Evolutionary conservation across 2,888 invertebrate species (phyloP), one percentile per base, ranked within the genome.

Genomic region (Coleophora deauratella): DNA sequence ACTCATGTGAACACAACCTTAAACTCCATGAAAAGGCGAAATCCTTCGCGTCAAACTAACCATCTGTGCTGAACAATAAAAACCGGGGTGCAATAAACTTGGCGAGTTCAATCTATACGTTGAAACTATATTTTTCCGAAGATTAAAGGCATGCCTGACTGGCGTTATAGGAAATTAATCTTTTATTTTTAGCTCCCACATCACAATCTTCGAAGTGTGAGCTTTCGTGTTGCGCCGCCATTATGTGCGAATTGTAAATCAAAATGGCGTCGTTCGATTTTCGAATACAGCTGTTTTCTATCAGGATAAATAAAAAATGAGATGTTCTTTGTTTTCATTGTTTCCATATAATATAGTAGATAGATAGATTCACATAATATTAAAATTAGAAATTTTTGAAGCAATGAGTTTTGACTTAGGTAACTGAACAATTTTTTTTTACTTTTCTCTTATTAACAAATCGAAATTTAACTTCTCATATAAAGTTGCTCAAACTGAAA

Each of bases 171-270:
- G 69, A 73, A 79, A 79, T 80, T 77, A 78, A 77, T 72, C 71
- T 74, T 76, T 76, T 78, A 80, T 79, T 79, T 80, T 72, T 76
- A 78, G 75, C 60, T 44, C 58, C 62, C 58, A 68, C 62, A 64
- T 10, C 31, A 31, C 31, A 11, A 31, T 10, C 55, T 49, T 53
- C 48, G 40, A 54, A 57, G 54, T 55, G 59, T 57, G 40, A 54
- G 50, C 55, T 58, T 74, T 72, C 77, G 73, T 75, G 77, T 65
- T 61, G 49, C 54, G 52, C 49, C 51, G 68, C 75, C 63, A 75
- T 78, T 71, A 66, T 66, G 59, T 59, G 55, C 60, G 58, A 44
- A 62, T 66, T 62, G 72, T 77, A 72, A 71, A 75, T 74, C 67
- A 75, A 76, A 69, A 77, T 71, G 64, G 73, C 70, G 69, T 58